Conservation (phyloP, 2,888 invertebrate genomes). For the Xylota segnis region DNA sequence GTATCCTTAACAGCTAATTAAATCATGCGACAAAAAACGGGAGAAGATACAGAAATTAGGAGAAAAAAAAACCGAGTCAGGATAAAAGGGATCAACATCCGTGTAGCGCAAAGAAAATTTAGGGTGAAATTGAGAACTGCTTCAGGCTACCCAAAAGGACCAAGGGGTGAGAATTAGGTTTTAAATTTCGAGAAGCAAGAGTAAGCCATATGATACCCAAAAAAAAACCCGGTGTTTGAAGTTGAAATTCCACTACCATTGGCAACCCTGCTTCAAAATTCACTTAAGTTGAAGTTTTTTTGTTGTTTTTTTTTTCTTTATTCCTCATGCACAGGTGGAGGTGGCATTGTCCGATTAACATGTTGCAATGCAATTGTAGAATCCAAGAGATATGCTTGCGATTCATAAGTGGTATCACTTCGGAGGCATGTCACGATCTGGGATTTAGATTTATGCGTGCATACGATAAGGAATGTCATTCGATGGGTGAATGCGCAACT, state of each 20-base stretch:
- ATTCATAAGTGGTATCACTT: slow-evolving; percentile 27
- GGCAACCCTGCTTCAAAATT: slow-evolving; percentile 35
- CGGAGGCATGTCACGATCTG: slow-evolving; percentile 58
- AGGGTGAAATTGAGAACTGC: slow-evolving; percentile 73
- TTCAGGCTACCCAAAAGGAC: slow-evolving; percentile 34
- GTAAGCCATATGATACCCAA: slow-evolving; percentile 54
- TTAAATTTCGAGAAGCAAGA: slow-evolving; percentile 49
- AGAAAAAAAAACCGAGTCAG: neutral
- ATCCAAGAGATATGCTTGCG: slow-evolving; percentile 23
- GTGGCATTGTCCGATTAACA: slow-evolving; percentile 58
- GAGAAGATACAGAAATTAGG: slow-evolving; percentile 22
- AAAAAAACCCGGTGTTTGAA: slow-evolving; percentile 33
- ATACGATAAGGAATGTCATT: slow-evolving; percentile 50
- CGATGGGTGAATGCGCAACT: slow-evolving; percentile 56
- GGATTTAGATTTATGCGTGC: slow-evolving; percentile 69
- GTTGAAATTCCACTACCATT: slow-evolving; percentile 32
- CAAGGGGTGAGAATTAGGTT: slow-evolving; percentile 32
- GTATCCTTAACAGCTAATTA: slow-evolving; percentile 75
- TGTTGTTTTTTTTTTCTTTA: neutral
- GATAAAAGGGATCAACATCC: slow-evolving; percentile 58
- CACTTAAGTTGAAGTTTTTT: neutral
- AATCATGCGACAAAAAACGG: slow-evolving; percentile 63
- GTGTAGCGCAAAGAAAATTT: slow-evolving; percentile 45
- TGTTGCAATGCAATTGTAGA: slow-evolving; percentile 49
- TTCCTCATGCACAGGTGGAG: neutral